phyloP scores from a whole-genome alignment of 2,113 vertebrate species.

The Sclerurus mexicanus region DNA sequence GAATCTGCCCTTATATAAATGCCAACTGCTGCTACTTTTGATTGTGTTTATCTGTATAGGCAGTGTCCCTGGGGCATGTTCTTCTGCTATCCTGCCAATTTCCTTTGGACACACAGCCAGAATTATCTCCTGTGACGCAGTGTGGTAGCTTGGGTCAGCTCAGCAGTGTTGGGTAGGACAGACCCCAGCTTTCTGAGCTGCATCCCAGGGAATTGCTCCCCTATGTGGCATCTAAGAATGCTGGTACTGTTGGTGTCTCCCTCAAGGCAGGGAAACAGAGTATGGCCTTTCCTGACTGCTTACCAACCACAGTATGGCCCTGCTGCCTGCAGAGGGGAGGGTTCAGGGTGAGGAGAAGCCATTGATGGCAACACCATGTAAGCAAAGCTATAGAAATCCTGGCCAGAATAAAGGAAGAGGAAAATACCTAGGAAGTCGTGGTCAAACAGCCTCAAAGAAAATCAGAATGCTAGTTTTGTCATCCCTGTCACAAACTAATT shows the following conservation, averaged over 20 bases:
- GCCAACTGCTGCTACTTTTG: slow-evolving; percentile 39
- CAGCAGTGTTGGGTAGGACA: background rate
- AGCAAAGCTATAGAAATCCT: background rate
- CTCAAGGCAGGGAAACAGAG: background rate
- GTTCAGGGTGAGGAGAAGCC: background rate
- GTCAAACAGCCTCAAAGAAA: background rate
- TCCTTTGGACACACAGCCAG: background rate
- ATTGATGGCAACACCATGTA: background rate
- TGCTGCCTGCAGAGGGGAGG: background rate
- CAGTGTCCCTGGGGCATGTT: background rate
- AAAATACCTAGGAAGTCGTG: background rate
- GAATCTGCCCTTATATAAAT: slow-evolving; percentile 50
- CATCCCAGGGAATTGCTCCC: background rate
- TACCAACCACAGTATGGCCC: background rate
- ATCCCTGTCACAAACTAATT: background rate
- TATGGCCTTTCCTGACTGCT: background rate
- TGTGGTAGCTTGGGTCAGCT: background rate
- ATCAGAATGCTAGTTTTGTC: background rate
- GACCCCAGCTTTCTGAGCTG: background rate
- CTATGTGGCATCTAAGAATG: background rate
- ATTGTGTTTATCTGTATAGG: slow-evolving; percentile 31
- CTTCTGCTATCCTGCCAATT: background rate
- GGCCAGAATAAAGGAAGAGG: background rate
- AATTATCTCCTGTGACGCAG: background rate
- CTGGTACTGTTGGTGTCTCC: background rate